Evolutionary conservation across 2,888 invertebrate genomes (phyloP), one percentile per base, ranked within the genome.

Genomic region (Arenicola marina): DNA sequence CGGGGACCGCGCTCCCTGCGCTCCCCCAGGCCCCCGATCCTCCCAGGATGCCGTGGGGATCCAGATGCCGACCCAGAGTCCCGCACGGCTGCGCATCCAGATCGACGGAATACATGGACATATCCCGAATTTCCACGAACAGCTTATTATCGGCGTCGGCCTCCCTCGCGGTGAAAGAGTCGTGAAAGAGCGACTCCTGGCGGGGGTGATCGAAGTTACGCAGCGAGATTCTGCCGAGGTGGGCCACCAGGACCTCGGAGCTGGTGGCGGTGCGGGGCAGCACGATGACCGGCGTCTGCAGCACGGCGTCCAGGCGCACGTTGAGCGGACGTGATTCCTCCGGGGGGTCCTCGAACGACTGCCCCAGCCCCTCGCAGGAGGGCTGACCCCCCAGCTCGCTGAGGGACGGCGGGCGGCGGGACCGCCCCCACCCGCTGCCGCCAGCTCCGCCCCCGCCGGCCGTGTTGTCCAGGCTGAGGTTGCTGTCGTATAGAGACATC

Each of bases 221-320:
- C 2, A 82, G 63, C 15, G 89, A 88, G 81, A 95, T 95, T 80
- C 92, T 91, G 44, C 96, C 96, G 69, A 97, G 87, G 86, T 95
- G 95, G 21, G 93, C 93, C 45, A 96, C 92, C 73, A 95, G 87
- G 58, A 95, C 94, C 79, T 93, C 90, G 15, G 89, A 78, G 82
- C 93, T 93, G 71, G 87, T 87, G 33, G 90, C 88, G 11, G 89
- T 88, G 67, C 92, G 87, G 0, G 96, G 95, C 59, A 96, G 84
- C 62, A 96, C 91, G 70, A 96, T 88, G 48, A 96, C 93, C 0
- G 97, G 97, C 56, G 93, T 94, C 82, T 95, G 92, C 73, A 96
- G 86, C 66, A 92, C 88, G 56, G 95, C 87, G 81, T 91, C 90
- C 65, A 95, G 62, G 32, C 55, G 62, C 2, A 68, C 24, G 24